Evolutionary conservation across 2,113 vertebrate species (phyloP), one percentile per base, ranked within the genome.

Genomic region (Eulacestoma nigropectus): DNA sequence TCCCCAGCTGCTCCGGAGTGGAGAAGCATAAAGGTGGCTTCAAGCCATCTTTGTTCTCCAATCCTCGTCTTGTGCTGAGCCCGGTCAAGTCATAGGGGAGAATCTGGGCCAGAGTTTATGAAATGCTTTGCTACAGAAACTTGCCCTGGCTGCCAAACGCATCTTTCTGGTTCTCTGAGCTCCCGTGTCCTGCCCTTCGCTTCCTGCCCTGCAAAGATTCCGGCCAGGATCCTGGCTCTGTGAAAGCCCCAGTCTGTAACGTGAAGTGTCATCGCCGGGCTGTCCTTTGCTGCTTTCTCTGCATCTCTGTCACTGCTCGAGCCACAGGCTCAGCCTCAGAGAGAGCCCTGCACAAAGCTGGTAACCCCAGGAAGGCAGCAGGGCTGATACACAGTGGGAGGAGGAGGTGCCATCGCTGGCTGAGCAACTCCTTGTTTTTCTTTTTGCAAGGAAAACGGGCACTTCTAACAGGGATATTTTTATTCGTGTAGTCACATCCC

Each of bases 11-110:
- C 91, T 84, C 73, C 14, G 13, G 52, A 72, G 73, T 4, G 23
- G 69, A 86, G 90, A 46, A 56, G 49, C 60, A 78, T 41, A 75
- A 90, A 93, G 85, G 95, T 96, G 95, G 95, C 92, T 97, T 60
- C 52, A 92, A 95, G 95, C 95, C 95, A 97, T 89, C 88, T 96
- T 96, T 96, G 90, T 95, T 93, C 83, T 90, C 76, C 79, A 56
- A 3, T 74, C 85, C 56, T 47, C 0, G 0, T 10, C 95, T 64
- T 74, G 67, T 35, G 3, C 74, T 6, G 50, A 83, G 84, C 13
- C 0, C 27, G 21, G 46, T 11, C 4, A 8, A 89, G 92, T 41
- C 59, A 5, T 0, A 26, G 65, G 63, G 88, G 63, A 77, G 85
- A 90, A 56, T 86, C 85, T 93, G 85, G 90, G 76, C 93, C 79